Evolutionary conservation across 2,797 vertebrate species (phyloP), one percentile per base, ranked within the genome.

Genomic region (Chloroceryle amazona): DNA sequence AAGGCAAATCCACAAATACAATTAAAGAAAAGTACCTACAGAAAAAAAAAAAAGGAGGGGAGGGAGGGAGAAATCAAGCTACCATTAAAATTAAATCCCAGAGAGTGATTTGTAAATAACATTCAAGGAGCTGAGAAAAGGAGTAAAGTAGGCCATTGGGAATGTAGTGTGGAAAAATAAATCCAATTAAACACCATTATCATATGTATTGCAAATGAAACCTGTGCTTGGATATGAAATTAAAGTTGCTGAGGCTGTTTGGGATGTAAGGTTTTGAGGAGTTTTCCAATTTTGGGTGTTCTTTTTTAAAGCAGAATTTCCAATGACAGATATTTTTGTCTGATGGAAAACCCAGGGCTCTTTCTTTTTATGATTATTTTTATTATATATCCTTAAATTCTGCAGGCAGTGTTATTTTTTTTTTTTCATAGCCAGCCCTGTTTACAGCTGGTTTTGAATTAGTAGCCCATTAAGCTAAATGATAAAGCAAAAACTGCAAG

Each of bases 171-270:
- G 91, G 95, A 96, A 97, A 98, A 98, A 97, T 98, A 98, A 98
- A 98, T 98, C 97, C 96, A 98, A 98, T 98, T 98, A 98, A 98
- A 97, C 81, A 97, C 96, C 84, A 97, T 98, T 98, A 98, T 97
- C 33, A 4, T 94, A 82, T 54, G 84, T 94, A 97, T 81, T 94
- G 78, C 96, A 94, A 97, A 98, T 93, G 94, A 97, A 98, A 96
- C 92, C 62, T 97, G 94, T 97, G 95, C 89, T 95, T 90, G 97
- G 94, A 91, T 95, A 89, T 68, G 72, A 93, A 97, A 98, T 98
- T 97, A 96, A 96, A 94, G 96, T 93, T 93, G 92, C 82, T 89
- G 89, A 90, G 91, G n/a, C 83, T 96, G 55, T 96, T 97, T 86
- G 47, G 65, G 63, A 78, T 95, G 76, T 96, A 97, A 85, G 78